phyloP scores from a whole-genome alignment of 2,113 vertebrate species.

The Dasyornis broadbenti region DNA sequence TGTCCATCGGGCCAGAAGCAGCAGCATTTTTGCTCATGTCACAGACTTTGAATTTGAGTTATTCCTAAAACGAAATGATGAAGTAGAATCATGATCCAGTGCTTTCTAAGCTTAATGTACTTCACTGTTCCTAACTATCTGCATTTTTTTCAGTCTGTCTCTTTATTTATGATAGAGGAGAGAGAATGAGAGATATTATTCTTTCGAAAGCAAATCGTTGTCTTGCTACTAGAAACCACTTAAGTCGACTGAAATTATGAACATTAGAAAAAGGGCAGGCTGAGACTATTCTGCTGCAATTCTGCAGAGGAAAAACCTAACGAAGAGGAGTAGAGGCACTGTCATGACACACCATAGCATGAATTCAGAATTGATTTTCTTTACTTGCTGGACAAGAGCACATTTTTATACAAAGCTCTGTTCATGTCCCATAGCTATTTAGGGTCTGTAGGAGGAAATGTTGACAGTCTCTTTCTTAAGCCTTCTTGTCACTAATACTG shows the following conservation, averaged over 20 bases:
- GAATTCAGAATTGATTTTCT: slow-evolving; percentile 49
- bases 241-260: neutral
- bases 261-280: neutral
- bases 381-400: slow-evolving; percentile 33
- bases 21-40: neutral
- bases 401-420: slow-evolving; percentile 60
- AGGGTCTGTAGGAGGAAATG: slow-evolving; percentile 61
- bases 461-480: slow-evolving; percentile 70
- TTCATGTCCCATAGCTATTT: slow-evolving; percentile 60
- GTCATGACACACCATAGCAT: neutral
- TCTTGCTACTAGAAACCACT: neutral
- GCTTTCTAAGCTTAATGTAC: neutral
- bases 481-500: slow-evolving; percentile 65
- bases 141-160: neutral
- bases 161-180: neutral
- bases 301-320: neutral
- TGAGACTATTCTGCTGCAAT: neutral
- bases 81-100: neutral
- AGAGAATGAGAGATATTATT: neutral
- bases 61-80: neutral
- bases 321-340: neutral
- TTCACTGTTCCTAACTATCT: neutral
- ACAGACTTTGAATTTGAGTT: neutral
- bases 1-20: neutral
- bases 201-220: neutral